Percentiles rank a stretch among this genome's conserved stretches.
Conservation (phyloP, 2,113 vertebrate genomes). For the Phodopus roborovskii region DNA sequence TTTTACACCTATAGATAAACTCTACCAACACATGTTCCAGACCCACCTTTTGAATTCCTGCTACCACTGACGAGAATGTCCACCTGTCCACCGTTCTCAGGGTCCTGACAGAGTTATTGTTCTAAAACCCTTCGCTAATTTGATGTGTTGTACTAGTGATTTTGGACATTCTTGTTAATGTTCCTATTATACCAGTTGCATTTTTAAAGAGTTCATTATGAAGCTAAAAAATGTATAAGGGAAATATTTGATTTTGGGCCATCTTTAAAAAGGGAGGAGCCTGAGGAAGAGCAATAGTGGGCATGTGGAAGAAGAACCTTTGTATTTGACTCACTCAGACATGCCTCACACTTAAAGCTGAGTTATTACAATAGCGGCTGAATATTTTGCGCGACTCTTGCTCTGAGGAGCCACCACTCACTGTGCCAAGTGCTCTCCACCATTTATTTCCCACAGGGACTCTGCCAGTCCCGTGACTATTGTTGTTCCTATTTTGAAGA, state of each 20-base stretch:
- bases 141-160: background rate
- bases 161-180: background rate
- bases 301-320: background rate
- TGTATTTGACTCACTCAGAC: background rate
- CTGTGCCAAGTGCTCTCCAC: background rate
- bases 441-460: background rate
- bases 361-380: background rate
- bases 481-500: background rate
- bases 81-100: background rate
- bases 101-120: background rate
- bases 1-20: constrained; percentile 46
- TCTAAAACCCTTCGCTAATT: constrained; percentile 52
- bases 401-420: background rate
- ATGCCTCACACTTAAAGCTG: background rate
- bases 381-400: background rate
- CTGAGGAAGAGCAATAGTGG: background rate
- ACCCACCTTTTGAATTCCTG: background rate
- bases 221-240: background rate
- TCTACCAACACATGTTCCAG: constrained; percentile 16
- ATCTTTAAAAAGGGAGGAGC: background rate
- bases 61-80: background rate
- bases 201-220: constrained; percentile 57
- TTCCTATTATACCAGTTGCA: background rate
- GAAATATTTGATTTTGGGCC: background rate
- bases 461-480: background rate